Percentiles rank a stretch among this genome's conserved stretches.
Conservation (phyloP, 2,797 vertebrate genomes). For the Scyliorhinus canicula region DNA sequence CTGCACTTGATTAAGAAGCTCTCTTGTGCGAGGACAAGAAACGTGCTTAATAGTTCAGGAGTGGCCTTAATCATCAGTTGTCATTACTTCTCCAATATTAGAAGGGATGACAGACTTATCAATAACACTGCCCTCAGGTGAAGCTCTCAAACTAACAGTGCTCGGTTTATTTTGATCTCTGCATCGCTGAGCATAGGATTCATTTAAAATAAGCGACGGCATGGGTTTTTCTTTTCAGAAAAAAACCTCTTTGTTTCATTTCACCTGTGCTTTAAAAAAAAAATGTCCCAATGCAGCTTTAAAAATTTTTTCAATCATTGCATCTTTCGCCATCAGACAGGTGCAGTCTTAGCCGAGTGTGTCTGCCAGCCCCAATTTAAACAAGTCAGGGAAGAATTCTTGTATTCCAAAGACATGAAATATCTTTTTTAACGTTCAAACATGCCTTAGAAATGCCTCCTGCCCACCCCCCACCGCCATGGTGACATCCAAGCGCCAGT, state of each 20-base stretch:
- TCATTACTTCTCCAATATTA: slow-evolving; percentile 89
- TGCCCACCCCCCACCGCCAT: background rate
- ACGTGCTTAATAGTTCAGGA: slow-evolving; percentile 85
- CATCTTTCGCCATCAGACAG: background rate
- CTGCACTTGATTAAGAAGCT: slow-evolving; percentile 65
- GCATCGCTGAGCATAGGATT: slow-evolving; percentile 74
- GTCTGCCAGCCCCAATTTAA: background rate
- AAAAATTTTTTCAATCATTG: slow-evolving; percentile 22
- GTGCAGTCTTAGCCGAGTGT: background rate
- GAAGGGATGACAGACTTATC: slow-evolving; percentile 90
- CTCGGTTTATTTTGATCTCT: slow-evolving; percentile 76
- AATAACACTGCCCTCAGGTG: slow-evolving; percentile 79
- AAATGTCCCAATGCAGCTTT: slow-evolving; percentile 50
- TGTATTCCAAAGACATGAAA: background rate
- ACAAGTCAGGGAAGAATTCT: background rate
- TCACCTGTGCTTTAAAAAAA: slow-evolving; percentile 62
- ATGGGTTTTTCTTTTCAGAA: slow-evolving; percentile 41
- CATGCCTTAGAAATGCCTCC: background rate
- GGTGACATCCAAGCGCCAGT: background rate
- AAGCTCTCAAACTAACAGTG: slow-evolving; percentile 62
- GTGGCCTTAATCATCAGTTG: slow-evolving; percentile 81
- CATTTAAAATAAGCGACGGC: slow-evolving; percentile 73
- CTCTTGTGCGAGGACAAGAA: slow-evolving; percentile 76
- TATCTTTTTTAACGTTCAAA: background rate
- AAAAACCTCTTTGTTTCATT: slow-evolving; percentile 64